Conservation (phyloP, 2,888 invertebrate genomes). For the Volucella inflata region DNA sequence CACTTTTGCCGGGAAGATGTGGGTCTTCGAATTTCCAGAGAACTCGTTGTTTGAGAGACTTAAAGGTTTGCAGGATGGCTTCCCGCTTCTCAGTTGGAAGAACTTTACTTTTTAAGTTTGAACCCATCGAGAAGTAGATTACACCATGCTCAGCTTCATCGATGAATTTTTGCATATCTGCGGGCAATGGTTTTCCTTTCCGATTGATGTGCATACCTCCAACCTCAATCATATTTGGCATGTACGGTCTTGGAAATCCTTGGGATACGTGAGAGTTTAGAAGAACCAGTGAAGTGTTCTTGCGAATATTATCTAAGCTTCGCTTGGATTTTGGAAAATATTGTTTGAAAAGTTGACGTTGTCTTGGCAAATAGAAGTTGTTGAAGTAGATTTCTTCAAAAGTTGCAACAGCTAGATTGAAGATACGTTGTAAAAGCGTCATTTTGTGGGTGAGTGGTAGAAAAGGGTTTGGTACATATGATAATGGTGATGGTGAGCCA, state of each 20-base stretch:
- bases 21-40: conserved; percentile 83
- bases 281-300: too few species aligned
- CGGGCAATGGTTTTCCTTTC: conserved; percentile 79
- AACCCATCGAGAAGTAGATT: conserved; percentile 84
- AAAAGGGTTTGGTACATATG: conserved; percentile 80
- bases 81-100: conserved; percentile 78
- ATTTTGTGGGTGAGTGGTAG: conserved; percentile 81
- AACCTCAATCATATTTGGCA: too few species aligned
- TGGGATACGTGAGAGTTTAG: too few species aligned
- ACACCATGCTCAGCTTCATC: conserved; percentile 83
- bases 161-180: conserved; percentile 82
- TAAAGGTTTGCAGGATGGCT: conserved; percentile 78
- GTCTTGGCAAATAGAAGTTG: conserved; percentile 79
- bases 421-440: conserved; percentile 80
- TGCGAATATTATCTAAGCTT: too few species aligned
- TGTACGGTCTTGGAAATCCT: too few species aligned
- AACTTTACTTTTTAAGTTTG: conserved; percentile 79
- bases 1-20: too few species aligned
- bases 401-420: conserved; percentile 79
- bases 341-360: conserved; percentile 78
- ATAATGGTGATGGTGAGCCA: conserved; percentile 81
- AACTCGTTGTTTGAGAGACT: conserved; percentile 81
- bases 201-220: too few species aligned
- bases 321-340: too few species aligned
- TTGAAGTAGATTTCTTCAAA: conserved; percentile 78